A percentile compares a stretch with the other conserved stretches of the same genome.
These are phyloP conservation scores for Morpho helenor DNA, from an alignment of 2,888 invertebrate species.

Conservation along the genomic window DNA sequence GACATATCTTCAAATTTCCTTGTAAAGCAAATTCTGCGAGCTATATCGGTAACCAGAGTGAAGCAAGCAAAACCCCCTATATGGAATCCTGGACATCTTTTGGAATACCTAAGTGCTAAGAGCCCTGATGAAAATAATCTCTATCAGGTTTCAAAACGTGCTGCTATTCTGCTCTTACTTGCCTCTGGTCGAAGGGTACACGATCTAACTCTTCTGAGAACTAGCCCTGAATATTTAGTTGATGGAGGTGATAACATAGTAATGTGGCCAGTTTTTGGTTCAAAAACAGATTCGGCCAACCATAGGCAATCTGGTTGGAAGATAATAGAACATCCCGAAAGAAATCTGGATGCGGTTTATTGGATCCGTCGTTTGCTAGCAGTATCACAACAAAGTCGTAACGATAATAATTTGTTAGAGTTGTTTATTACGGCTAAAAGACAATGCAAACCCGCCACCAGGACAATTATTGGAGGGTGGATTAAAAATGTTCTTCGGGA, in stretches of 20 bases:
- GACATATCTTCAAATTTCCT: constrained; percentile 18
- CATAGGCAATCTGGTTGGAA: constrained; percentile 24
- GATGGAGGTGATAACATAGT: constrained; percentile 20
- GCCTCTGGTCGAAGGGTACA: constrained; percentile 28
- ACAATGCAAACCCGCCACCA: constrained; percentile 13
- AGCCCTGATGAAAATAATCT: neutral
- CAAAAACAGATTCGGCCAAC: constrained; percentile 24
- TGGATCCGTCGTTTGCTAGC: constrained; percentile 15
- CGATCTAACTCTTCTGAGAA: constrained; percentile 23
- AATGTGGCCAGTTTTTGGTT: constrained; percentile 26
- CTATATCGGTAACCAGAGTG: constrained; percentile 16
- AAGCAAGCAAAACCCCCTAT: constrained; percentile 16
- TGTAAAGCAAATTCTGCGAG: constrained; percentile 24
- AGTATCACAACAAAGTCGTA: neutral
- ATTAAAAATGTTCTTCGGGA: constrained; percentile 9
- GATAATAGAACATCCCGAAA: constrained; percentile 10
- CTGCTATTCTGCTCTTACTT: constrained; percentile 22
- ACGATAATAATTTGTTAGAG: constrained; percentile 2
- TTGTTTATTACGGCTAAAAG: constrained; percentile 19
- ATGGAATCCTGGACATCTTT: constrained; percentile 22
- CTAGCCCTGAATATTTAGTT: constrained; percentile 16
- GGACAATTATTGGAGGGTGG: constrained; percentile 15
- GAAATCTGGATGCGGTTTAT: constrained; percentile 16
- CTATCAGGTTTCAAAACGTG: constrained; percentile 19
- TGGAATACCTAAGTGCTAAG: constrained; percentile 8